phyloP scores from a whole-genome alignment of 2,888 invertebrate genomes.

The Dasysyrphus tricinctus region DNA sequence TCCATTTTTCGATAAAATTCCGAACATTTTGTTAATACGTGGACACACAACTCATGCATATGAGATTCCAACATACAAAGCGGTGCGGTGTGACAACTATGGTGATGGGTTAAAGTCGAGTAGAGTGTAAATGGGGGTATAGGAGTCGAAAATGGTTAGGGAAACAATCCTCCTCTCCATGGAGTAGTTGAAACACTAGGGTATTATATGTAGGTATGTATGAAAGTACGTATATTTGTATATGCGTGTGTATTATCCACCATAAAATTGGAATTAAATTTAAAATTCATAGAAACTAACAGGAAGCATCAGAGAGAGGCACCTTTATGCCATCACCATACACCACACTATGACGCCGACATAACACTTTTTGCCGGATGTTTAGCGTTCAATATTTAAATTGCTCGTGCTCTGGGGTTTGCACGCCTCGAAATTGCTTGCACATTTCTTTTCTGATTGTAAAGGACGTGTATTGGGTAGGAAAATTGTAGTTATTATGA shows the following conservation, averaged over 20 bases:
- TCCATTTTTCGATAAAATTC: slow-evolving; percentile 69
- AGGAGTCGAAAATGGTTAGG: not conserved
- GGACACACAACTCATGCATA: slow-evolving; percentile 69
- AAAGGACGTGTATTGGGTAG: slow-evolving; percentile 20
- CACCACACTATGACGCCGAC: not conserved
- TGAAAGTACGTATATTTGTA: not conserved
- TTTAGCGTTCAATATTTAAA: slow-evolving; percentile 73
- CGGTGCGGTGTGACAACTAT: slow-evolving; percentile 6
- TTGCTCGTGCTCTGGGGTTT: slow-evolving; percentile 38
- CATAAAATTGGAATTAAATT: slow-evolving; percentile 74
- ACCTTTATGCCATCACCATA: slow-evolving; percentile 29
- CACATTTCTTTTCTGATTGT: slow-evolving; percentile 17
- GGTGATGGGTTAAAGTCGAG: not conserved
- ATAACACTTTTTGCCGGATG: slow-evolving; percentile 60
- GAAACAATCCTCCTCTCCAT: not conserved
- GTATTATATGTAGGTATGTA: not conserved
- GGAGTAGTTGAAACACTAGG: not conserved
- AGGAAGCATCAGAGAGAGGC: slow-evolving; percentile 49
- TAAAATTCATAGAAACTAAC: slow-evolving; percentile 75
- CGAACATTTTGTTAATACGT: slow-evolving; percentile 75
- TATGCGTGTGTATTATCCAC: slow-evolving; percentile 40
- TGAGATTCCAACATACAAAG: slow-evolving; percentile 44
- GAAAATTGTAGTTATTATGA: not conserved
- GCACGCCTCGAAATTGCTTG: not conserved
- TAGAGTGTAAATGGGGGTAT: not conserved